Evolutionary conservation across 2,888 invertebrate genomes (phyloP).

Genomic region (Campopleginae sp.): DNA sequence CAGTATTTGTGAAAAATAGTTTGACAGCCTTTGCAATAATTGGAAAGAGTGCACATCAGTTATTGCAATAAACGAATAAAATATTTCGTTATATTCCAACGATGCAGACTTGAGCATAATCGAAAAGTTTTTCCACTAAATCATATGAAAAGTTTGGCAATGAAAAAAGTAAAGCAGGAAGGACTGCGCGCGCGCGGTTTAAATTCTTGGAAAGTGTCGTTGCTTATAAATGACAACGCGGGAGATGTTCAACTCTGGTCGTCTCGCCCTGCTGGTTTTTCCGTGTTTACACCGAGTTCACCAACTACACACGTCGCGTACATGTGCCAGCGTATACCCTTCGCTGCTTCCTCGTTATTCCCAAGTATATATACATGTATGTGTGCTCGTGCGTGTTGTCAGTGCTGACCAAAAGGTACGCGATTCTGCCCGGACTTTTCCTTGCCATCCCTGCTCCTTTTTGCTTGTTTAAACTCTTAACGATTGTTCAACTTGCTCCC

Average conservation of each 20-base stretch:
- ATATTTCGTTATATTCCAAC: no score
- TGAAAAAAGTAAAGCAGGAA: no score
- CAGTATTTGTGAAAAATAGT: no score
- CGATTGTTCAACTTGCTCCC: constrained; percentile 82
- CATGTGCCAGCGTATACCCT: constrained; percentile 19
- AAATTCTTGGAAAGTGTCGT: constrained; percentile 37
- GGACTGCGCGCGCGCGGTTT: not conserved
- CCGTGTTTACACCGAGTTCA: constrained; percentile 44
- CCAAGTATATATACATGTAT: not conserved
- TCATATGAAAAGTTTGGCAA: constrained; percentile 26
- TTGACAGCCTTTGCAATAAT: no score
- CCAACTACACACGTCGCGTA: constrained; percentile 34
- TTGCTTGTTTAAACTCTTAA: constrained; percentile 79
- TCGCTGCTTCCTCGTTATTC: constrained; percentile 8
- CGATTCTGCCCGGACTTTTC: constrained; percentile 23
- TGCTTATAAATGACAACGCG: constrained; percentile 16
- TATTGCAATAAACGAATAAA: not conserved
- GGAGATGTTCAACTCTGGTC: not conserved
- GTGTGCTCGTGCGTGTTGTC: not conserved
- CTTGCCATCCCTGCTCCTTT: constrained; percentile 31
- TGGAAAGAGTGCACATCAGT: no score
- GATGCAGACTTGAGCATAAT: no score
- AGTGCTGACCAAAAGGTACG: constrained; percentile 23
- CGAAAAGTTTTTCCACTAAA: no score
- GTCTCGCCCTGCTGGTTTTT: constrained; percentile 39